Percentiles rank a stretch among this genome's conserved stretches.
Conservation (phyloP, 2,797 vertebrate genomes). For the Geotrypetes seraphini region DNA sequence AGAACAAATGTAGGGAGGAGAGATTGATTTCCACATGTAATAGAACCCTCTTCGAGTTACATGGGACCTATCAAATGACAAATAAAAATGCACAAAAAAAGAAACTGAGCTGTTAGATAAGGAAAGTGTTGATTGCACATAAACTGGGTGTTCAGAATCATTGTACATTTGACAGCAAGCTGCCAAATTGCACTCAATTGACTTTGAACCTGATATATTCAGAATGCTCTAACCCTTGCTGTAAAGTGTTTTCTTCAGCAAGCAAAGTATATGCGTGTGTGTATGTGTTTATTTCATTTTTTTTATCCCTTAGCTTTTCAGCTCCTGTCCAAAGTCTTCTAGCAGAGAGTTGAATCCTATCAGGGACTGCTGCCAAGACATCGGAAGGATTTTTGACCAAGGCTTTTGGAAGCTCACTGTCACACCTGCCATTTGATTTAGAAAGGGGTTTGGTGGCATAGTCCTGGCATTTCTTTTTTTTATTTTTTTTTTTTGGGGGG, state of each 20-base stretch:
- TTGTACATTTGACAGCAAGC: slow-evolving; percentile 47
- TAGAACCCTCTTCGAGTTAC: slow-evolving; percentile 25
- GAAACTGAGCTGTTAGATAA: slow-evolving; percentile 17
- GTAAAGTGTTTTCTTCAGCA: slow-evolving; percentile 75
- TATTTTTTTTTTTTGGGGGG: slow-evolving; percentile 20
- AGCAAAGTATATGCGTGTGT: slow-evolving; percentile 49
- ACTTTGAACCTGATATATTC: slow-evolving; percentile 29
- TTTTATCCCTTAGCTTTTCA: slow-evolving; percentile 64
- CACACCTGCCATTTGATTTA: slow-evolving; percentile 85
- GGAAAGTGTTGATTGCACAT: slow-evolving; percentile 50
- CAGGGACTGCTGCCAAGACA: slow-evolving; percentile 80
- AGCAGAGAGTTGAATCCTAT: slow-evolving; percentile 68
- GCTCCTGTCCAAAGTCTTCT: slow-evolving; percentile 74
- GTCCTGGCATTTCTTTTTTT: slow-evolving; percentile 54
- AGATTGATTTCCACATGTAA: slow-evolving; percentile 23
- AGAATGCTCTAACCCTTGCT: slow-evolving; percentile 79
- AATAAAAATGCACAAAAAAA: slow-evolving; percentile 16
- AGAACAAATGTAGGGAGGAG: slow-evolving; percentile 50
- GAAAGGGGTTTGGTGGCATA: slow-evolving; percentile 70
- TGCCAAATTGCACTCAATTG: slow-evolving; percentile 26
- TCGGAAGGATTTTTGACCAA: slow-evolving; percentile 99
- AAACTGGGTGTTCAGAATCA: slow-evolving; percentile 34
- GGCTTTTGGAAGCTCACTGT: slow-evolving; percentile 95
- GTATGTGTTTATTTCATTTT: slow-evolving; percentile 44
- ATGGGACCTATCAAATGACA: slow-evolving; percentile 15